phyloP scores from a whole-genome alignment of 37 sponge, comb jelly and placozoan genomes.

The Aplysina aerophoba region DNA sequence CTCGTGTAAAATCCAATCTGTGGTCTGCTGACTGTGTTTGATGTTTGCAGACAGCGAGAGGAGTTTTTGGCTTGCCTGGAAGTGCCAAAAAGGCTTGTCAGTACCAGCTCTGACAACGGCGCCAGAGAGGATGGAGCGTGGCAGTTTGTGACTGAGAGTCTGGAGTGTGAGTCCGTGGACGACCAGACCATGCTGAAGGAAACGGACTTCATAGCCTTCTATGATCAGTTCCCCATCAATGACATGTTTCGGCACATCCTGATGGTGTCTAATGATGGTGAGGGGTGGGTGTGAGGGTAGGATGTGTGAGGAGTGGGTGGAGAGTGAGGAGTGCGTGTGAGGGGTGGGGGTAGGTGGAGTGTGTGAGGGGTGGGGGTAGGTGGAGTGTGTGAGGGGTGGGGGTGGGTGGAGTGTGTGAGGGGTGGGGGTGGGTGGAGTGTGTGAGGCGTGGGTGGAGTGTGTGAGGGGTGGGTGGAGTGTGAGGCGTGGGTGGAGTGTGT shows the following conservation, averaged over 20 bases:
- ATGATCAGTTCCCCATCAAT: conserved; percentile 87
- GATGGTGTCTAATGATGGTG: conserved; percentile 37
- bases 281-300: neutral
- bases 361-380: conserved; percentile 16
- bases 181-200: conserved; percentile 73
- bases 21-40: neutral
- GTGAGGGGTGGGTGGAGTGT: too few species aligned
- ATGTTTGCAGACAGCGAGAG: conserved; percentile 55
- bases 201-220: conserved; percentile 75
- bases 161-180: conserved; percentile 39
- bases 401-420: conserved; percentile 30
- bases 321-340: conserved; percentile 26
- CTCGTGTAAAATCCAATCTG: neutral
- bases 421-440: conserved; percentile 38
- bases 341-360: conserved; percentile 11
- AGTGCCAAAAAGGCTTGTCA: conserved; percentile 8
- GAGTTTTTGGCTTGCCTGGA: conserved; percentile 57
- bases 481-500: too few species aligned
- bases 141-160: conserved; percentile 37
- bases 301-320: conserved; percentile 31
- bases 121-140: neutral
- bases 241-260: conserved; percentile 83
- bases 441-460: too few species aligned
- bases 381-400: conserved; percentile 28
- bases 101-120: neutral